Evolutionary conservation across 2,113 vertebrate species (phyloP), one percentile per base, ranked within the genome.

Genomic region (Oryctolagus cuniculus): DNA sequence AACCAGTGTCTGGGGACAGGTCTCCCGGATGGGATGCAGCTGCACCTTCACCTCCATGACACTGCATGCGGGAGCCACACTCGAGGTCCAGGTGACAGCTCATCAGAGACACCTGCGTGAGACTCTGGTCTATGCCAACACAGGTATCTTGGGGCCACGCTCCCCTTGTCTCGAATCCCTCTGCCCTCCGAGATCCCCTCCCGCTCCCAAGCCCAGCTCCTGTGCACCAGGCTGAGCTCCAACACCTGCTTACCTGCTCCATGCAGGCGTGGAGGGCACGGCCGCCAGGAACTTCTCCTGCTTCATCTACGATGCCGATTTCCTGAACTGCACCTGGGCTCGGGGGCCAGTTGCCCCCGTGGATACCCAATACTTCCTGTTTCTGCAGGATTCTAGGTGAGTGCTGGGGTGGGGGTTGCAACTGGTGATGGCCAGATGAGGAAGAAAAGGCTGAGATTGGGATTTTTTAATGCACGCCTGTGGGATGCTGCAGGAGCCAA

Each of bases 381-480:
- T 49, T 38, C 21, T 83, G 0, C 2, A 10, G 4, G 27, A 31
- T 17, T 6, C 25, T 8, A 66, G 4, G 80, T 83, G 36, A 19
- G 61, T 10, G 2, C 13, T 2, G 24, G 6, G 1, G 12, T 11
- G 17, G 1, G 0, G 49, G 1, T 3, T 16, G 4, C 7, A 29
- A 2, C 27, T 6, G 3, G 1, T n/a, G 34, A 17, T 5, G 17
- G 17, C 29, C 2, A 4, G 51, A 44, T 44, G 29, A 5, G 2
- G 49, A 27, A 17, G 5, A 29, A 17, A 3, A 13, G 4, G 11
- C 19, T 0, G 16, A 27, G 10, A 11, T 1, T 27, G 8, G 63
- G 9, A 4, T 25, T 12, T 17, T 27, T 5, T 38, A 10, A 21
- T 1, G 75, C 16, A 15, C 1, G 10, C 16, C 6, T 11, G 44